Base-by-base conservation (phyloP, 2,888 invertebrate species). In the Cephonodes hylas region DNA sequence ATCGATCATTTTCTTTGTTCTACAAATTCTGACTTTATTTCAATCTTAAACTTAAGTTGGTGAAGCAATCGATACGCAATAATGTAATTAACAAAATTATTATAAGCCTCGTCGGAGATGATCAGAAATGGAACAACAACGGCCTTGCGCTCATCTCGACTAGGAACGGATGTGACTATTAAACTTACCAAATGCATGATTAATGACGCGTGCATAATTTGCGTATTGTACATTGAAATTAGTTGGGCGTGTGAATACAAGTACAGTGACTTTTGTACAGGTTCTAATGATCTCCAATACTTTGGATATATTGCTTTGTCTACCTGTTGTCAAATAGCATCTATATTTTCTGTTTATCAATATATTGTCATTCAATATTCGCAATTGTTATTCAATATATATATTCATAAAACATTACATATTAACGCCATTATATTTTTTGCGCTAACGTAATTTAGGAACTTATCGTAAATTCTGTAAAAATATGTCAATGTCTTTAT, bases 161-260 rank as follows among this genome's bases (percentile, higher is more conserved):
- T 62, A 64, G 64, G 73, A 68, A 67, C 77, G 80, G 80, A 83
- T 80, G 71, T 74, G 72, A 69, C 72, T 75, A 77, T 80, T 79
- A 78, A 75, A 79, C 73, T 72, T 65, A 65, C 65, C 65, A 69
- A 69, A 65, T 70, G 25, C 66, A 68, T 82, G 84, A 83, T 83
- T 83, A 78, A 83, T 83, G 79, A 74, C 66, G 64, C 64, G 63
- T 66, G 60, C 62, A 71, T 75, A 78, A 83, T 81, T 81, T 79
- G 67, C 72, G 69, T 66, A 68, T 67, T 68, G 66, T 72, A 69
- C 66, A 68, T 68, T 68, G 66, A 74, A 72, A 73, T 73, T 73
- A 69, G 65, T 66, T 63, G 63, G 71, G 72, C 81, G 83, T 83
- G 82, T 79, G 83, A 84, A 81, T 72, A 45, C 38, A n/a, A 10